Base-by-base conservation (phyloP, 2,113 vertebrate genomes). In the Sterrhoptilus dennistouni region DNA sequence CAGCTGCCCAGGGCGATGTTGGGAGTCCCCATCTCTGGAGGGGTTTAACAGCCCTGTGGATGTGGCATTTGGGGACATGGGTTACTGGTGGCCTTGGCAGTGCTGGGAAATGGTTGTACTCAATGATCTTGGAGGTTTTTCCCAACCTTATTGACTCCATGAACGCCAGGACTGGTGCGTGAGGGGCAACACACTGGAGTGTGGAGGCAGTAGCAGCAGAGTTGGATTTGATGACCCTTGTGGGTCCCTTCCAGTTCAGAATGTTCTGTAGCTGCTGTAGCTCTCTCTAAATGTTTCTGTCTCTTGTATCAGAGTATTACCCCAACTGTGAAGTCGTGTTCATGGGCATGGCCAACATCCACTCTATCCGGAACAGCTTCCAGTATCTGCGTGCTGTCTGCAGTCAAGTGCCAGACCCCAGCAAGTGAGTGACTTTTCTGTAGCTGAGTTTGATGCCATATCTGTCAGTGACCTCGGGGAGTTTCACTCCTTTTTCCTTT, bases 291-390 rank as follows among this genome's bases (percentile, higher is more conserved):
- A 12, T 9, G 29, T 56, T 78, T 23, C 59, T 31, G 8, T 50
- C 76, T 85, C 38, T 88, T 9, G 2, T 84, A 25, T 38, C 84
- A 99, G 99, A 99, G 96, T 99, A 99, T 97, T 99, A 99, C 90
- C 99, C 99, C 5, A 99, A 99, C 98, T 99, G 99, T 64, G 99
- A 99, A 97, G 99, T 99, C 0, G 98, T 99, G 91, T 99, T 99
- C 96, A 99, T 99, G 99, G 99, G 99, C 86, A 99, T 99, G 99
- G 99, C 99, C 89, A 99, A 99, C 97, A 99, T 99, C 97, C 99
- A 99, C 47, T 99, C 99, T 96, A 99, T 99, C 96, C 98, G 99
- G 59, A 99, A 99, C 97, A 99, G 99, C 81, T 99, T 99, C 98
- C 99, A 99, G 96, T 99, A 99, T 28, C 98, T 99, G 61, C 98